phyloP scores from a whole-genome alignment of 2,113 vertebrate genomes.

The Sapayoa aenigma region DNA sequence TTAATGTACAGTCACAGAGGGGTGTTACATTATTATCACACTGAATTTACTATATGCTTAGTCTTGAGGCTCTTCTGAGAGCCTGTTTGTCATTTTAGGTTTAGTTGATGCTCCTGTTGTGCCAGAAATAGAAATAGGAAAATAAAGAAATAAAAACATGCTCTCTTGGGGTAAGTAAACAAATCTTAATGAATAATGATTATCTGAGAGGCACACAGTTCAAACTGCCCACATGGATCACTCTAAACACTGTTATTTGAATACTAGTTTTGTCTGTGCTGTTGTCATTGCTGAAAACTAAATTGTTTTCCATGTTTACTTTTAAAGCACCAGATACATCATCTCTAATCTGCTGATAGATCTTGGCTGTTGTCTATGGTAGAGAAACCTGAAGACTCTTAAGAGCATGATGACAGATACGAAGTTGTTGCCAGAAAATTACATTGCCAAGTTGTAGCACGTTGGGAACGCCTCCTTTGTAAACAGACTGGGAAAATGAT shows the following conservation, averaged over 20 bases:
- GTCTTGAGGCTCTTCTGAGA: neutral
- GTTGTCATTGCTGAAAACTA: neutral
- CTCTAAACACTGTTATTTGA: neutral
- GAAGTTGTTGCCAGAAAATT: neutral
- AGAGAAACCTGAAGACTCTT: neutral
- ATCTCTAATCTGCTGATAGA: neutral
- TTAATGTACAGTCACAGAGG: neutral
- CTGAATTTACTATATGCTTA: neutral
- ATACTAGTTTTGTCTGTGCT: neutral
- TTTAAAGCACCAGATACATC: neutral
- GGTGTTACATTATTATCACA: neutral
- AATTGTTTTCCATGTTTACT: neutral
- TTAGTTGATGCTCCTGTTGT: neutral
- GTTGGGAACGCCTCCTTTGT: neutral
- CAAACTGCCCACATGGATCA: accelerated
- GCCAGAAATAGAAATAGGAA: neutral
- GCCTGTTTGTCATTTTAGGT: neutral
- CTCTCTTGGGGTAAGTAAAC: neutral
- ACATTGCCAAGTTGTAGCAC: neutral
- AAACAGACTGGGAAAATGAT: neutral
- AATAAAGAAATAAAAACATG: neutral
- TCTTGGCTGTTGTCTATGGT: neutral
- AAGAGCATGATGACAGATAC: neutral
- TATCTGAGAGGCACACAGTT: neutral
- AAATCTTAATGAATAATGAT: neutral